These are phyloP conservation scores for Patella caerulea DNA, from an alignment of 2,888 invertebrate species.

Conservation along the genomic window DNA sequence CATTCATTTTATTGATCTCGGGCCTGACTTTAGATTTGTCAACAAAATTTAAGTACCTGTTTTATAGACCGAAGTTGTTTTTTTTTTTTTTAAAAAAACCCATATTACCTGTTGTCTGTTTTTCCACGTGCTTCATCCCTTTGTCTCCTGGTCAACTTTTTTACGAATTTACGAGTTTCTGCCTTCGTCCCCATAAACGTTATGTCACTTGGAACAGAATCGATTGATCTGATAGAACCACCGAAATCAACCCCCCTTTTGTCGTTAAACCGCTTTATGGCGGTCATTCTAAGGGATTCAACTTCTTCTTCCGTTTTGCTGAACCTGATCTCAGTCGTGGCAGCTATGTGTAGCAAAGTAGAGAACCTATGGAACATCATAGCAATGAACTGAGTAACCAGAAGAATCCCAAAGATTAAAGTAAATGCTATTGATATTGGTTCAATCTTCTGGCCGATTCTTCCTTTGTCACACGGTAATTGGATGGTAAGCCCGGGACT, in stretches of 20 bases:
- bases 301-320: not conserved
- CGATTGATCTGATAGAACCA: not conserved
- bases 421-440: slow-evolving; percentile 32
- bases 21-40: too few species aligned
- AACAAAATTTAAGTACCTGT: too few species aligned
- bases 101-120: too few species aligned
- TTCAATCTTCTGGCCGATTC: slow-evolving; percentile 24
- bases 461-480: slow-evolving; percentile 22
- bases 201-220: not conserved
- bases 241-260: not conserved
- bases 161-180: too few species aligned
- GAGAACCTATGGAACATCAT: slow-evolving; percentile 99
- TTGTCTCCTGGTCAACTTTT: too few species aligned
- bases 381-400: slow-evolving; percentile 75
- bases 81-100: too few species aligned
- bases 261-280: not conserved
- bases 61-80: too few species aligned
- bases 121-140: too few species aligned
- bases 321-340: slow-evolving; percentile 79
- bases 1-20: too few species aligned
- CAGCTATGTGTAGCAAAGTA: slow-evolving; percentile 94
- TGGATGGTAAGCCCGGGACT: slow-evolving; percentile 22
- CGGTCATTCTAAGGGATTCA: not conserved
- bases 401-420: slow-evolving; percentile 22
- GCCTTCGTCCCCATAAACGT: too few species aligned